These are phyloP conservation scores for Sebastes vulpes DNA, from an alignment of 2,797 vertebrate genomes.

Conservation along the genomic window DNA sequence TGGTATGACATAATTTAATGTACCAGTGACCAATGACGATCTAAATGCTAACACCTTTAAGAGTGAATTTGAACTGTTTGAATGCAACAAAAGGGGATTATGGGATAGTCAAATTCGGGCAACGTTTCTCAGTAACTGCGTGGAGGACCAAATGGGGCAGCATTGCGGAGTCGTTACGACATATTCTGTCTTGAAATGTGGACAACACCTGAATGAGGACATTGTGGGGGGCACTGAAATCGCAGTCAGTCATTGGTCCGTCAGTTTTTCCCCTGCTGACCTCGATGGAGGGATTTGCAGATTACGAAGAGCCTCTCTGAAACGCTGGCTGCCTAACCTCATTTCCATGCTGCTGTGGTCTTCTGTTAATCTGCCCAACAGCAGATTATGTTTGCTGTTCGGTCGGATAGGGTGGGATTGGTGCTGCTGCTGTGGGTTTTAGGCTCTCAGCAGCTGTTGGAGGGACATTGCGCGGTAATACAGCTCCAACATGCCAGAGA, in stretches of 20 bases:
- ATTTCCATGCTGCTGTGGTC: slow-evolving; percentile 71
- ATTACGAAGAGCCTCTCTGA: slow-evolving; percentile 64
- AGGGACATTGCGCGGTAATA: slow-evolving; percentile 3
- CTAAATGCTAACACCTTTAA: background rate
- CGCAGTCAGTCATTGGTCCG: background rate
- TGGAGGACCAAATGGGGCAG: background rate
- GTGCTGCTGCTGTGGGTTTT: slow-evolving; percentile 43
- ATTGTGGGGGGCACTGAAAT: background rate
- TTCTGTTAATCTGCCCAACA: slow-evolving; percentile 72
- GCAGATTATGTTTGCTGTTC: slow-evolving; percentile 72
- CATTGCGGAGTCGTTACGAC: background rate
- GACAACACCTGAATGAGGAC: background rate
- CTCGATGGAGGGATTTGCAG: slow-evolving; percentile 75
- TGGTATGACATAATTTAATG: background rate
- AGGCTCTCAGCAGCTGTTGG: slow-evolving; percentile 55
- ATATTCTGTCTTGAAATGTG: background rate
- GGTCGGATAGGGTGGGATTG: slow-evolving; percentile 45
- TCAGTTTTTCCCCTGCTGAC: slow-evolving; percentile 41
- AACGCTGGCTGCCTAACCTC: slow-evolving; percentile 69
- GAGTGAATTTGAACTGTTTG: background rate
- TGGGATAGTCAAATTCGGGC: background rate
- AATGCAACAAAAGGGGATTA: background rate
- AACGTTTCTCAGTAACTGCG: background rate
- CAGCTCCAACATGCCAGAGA: background rate
- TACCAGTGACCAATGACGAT: background rate